Percentiles rank a stretch among this genome's conserved stretches.
phyloP scores from a whole-genome alignment of 2,797 vertebrate genomes.

The Apogon hyalosoma region DNA sequence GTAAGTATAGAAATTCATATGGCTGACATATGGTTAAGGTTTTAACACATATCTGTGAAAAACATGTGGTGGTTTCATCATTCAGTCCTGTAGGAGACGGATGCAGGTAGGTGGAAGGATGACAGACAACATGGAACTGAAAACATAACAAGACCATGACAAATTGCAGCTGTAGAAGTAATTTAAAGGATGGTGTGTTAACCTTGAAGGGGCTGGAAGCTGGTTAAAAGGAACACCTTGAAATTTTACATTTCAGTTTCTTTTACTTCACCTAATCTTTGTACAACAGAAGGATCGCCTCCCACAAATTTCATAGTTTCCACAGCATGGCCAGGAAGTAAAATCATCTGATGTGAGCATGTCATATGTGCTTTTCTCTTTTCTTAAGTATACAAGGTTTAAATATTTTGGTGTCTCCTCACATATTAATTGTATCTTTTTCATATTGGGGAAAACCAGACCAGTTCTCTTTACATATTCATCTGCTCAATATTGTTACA shows the following conservation, averaged over 20 bases:
- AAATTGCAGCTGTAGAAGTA: slow-evolving; percentile 26
- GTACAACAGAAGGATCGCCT: slow-evolving; percentile 44
- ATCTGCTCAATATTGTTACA: slow-evolving; percentile 6
- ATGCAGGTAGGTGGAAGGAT: slow-evolving; percentile 24
- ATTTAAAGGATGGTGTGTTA: slow-evolving; percentile 22
- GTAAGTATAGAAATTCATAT: background rate
- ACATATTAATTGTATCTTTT: slow-evolving; percentile 21
- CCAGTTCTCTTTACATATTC: slow-evolving; percentile 7
- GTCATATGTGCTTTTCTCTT: slow-evolving; percentile 12
- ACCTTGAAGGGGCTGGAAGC: slow-evolving; percentile 28
- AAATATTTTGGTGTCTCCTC: slow-evolving; percentile 8
- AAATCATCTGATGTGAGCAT: slow-evolving; percentile 22
- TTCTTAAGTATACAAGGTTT: slow-evolving; percentile 25
- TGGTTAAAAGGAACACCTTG: slow-evolving; percentile 47
- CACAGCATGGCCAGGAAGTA: slow-evolving; percentile 28
- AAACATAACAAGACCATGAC: slow-evolving; percentile 28
- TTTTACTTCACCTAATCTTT: slow-evolving; percentile 54
- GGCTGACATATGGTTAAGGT: background rate
- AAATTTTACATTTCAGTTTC: slow-evolving; percentile 31
- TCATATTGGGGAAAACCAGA: slow-evolving; percentile 18
- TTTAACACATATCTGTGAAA: background rate
- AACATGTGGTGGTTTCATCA: background rate
- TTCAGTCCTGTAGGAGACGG: slow-evolving; percentile 11
- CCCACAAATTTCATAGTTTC: slow-evolving; percentile 39
- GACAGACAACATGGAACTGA: background rate